These are phyloP conservation scores for Willisornis vidua DNA, from an alignment of 2,113 vertebrate species.

Conservation along the genomic window DNA sequence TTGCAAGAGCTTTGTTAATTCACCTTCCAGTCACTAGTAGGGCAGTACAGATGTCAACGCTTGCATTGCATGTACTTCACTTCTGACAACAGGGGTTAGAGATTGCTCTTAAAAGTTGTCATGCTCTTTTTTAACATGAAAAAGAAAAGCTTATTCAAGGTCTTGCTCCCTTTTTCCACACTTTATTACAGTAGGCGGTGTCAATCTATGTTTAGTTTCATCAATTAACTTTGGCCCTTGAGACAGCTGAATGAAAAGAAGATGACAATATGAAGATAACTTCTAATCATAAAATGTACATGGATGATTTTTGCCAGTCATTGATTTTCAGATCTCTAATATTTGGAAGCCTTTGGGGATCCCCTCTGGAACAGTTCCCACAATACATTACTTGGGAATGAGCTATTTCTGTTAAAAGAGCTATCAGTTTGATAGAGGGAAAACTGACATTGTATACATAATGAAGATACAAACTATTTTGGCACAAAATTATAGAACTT, in stretches of 20 bases:
- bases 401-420: background rate
- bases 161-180: background rate
- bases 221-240: background rate
- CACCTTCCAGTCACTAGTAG: background rate
- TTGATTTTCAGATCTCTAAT: constrained; percentile 8
- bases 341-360: background rate
- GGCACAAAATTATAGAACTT: background rate
- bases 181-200: background rate
- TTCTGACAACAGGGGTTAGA: background rate
- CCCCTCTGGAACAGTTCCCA: background rate
- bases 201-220: background rate
- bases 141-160: background rate
- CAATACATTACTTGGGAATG: background rate
- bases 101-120: background rate
- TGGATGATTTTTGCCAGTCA: background rate
- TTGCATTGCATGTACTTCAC: background rate
- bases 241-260: background rate
- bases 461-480: background rate
- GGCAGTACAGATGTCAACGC: background rate
- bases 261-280: background rate
- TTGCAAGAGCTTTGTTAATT: background rate
- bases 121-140: background rate
- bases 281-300: background rate
- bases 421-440: background rate
- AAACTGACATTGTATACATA: background rate